Conservation (phyloP, 2,888 invertebrate genomes). For the Embidobia sp. region DNA sequence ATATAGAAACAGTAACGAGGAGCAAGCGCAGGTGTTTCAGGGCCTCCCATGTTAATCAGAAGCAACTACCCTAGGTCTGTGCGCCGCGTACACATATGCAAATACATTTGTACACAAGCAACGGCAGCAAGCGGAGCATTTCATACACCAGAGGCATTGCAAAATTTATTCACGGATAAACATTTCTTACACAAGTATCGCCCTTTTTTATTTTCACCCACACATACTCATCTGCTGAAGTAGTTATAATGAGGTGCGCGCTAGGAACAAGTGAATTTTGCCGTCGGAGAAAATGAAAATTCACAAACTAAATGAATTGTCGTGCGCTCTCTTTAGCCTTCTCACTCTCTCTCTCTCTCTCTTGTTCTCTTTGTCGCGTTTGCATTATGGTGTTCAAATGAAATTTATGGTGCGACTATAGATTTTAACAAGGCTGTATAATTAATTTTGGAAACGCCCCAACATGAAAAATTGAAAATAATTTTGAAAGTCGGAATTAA, state of each 20-base stretch:
- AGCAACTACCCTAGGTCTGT: slow-evolving; percentile 68
- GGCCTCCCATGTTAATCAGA: slow-evolving; percentile 78
- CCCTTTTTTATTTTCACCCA: slow-evolving; percentile 63
- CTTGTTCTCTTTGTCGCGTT: slow-evolving; percentile 11
- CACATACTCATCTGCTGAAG: slow-evolving; percentile 70
- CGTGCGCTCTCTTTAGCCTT: too few relatives aligned
- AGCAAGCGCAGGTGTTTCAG: slow-evolving; percentile 77
- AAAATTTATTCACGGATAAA: slow-evolving; percentile 70
- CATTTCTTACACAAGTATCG: slow-evolving; percentile 66
- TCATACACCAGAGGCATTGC: slow-evolving; percentile 73
- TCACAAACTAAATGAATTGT: slow-evolving; percentile 51
- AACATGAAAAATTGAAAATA: background rate
- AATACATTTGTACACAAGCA: slow-evolving; percentile 70
- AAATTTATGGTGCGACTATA: background rate
- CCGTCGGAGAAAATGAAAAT: slow-evolving; percentile 64
- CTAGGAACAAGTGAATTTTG: slow-evolving; percentile 68
- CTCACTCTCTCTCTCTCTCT: slow-evolving; percentile 5
- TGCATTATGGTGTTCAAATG: slow-evolving; percentile 6
- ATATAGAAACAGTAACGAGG: slow-evolving; percentile 59
- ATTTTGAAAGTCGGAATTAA: too few relatives aligned
- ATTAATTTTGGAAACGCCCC: background rate
- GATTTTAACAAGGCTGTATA: background rate
- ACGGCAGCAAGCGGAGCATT: slow-evolving; percentile 70
- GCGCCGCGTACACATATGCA: slow-evolving; percentile 68
- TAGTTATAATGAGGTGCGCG: slow-evolving; percentile 73